Percentiles rank a stretch among this genome's conserved stretches.
Evolutionary conservation across 2,113 vertebrate genomes (phyloP).

Genomic region (Larimichthys polyactis): DNA sequence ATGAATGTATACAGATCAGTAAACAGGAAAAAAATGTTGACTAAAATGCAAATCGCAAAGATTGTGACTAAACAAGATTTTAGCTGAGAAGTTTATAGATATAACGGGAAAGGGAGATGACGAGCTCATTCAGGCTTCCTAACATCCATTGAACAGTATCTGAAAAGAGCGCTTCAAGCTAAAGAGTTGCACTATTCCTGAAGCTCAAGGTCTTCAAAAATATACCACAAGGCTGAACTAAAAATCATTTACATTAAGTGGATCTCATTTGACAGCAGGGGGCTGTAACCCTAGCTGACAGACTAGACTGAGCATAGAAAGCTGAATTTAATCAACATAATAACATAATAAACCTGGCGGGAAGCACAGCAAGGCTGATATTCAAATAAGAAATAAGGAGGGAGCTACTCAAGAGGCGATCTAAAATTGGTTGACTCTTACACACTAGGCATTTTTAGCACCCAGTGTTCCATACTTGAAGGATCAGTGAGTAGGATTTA

Average conservation of each 20-base stretch:
- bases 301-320: background rate
- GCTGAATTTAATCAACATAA: background rate
- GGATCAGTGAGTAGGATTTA: background rate
- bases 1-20: background rate
- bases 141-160: background rate
- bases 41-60: background rate
- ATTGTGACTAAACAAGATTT: background rate
- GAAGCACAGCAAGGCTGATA: background rate
- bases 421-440: background rate
- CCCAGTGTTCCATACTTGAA: background rate
- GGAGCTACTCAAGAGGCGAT: background rate
- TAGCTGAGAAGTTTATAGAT: background rate
- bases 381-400: background rate
- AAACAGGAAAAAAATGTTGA: slow-evolving; percentile 23
- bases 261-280: slow-evolving; percentile 13
- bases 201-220: background rate
- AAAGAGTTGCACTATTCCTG: background rate
- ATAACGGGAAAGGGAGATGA: background rate
- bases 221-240: background rate
- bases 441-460: background rate
- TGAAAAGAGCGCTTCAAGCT: slow-evolving; percentile 1
- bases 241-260: background rate
- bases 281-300: background rate
- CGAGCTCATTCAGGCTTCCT: background rate
- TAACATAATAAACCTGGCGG: background rate